phyloP scores from a whole-genome alignment of 2,797 vertebrate species.

The Falco naumanni region DNA sequence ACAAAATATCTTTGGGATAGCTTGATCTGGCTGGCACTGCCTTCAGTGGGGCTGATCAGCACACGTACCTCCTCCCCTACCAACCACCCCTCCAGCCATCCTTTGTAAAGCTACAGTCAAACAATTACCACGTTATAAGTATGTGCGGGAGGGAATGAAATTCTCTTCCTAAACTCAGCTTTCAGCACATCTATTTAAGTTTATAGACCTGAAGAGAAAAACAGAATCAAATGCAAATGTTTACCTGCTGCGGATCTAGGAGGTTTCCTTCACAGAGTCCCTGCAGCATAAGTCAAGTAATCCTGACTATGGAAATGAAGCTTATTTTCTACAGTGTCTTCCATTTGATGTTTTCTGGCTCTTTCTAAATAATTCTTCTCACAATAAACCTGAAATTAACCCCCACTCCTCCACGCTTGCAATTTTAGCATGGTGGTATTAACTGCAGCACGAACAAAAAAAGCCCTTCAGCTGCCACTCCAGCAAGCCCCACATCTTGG shows the following conservation, averaged over 20 bases:
- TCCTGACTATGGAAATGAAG: neutral
- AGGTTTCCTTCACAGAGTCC: neutral
- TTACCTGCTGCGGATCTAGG: neutral
- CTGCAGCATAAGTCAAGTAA: neutral
- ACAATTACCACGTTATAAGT: constrained; percentile 23
- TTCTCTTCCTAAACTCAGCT: constrained; percentile 45
- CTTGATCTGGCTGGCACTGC: neutral
- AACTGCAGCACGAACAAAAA: neutral
- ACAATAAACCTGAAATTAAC: constrained; percentile 8
- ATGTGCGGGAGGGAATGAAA: neutral
- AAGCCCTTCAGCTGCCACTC: neutral
- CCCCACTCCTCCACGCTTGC: neutral
- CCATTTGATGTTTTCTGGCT: neutral
- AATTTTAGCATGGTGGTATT: neutral
- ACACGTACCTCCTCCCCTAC: neutral
- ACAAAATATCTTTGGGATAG: neutral
- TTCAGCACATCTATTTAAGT: constrained; percentile 17
- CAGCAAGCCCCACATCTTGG: neutral
- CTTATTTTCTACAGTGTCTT: neutral
- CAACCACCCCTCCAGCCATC: constrained; percentile 30
- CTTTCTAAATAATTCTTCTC: neutral
- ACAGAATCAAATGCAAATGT: constrained; percentile 27
- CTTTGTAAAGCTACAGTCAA: constrained; percentile 35
- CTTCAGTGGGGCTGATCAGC: neutral
- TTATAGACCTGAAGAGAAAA: neutral